Conservation (phyloP, 2,888 invertebrate species). For the Cantharis rufa region DNA sequence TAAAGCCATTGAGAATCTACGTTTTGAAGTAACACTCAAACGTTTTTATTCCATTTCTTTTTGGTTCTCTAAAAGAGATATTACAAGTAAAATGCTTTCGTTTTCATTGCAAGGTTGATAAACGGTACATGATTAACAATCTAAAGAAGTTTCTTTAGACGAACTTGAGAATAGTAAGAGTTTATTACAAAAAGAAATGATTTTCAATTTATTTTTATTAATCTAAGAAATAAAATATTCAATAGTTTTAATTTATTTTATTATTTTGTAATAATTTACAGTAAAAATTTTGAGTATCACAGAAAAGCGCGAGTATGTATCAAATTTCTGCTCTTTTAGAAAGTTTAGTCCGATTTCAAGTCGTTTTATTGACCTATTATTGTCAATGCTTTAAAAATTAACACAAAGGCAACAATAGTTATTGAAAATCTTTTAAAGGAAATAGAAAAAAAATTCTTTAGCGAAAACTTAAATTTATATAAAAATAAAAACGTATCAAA, state of each 20-base stretch:
- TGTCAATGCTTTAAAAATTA: no score
- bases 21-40: not conserved
- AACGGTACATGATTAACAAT: not conserved
- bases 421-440: no score
- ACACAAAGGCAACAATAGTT: no score
- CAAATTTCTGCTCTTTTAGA: no score
- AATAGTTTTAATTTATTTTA: not conserved
- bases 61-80: not conserved
- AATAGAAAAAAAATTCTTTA: no score
- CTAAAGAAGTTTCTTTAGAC: not conserved
- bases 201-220: not conserved
- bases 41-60: not conserved
- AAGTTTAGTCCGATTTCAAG: no score
- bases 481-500: no score
- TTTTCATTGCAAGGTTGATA: not conserved
- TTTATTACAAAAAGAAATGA: not conserved
- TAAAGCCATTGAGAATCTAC: not conserved
- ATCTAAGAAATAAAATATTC: not conserved
- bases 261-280: not conserved
- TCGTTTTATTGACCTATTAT: no score
- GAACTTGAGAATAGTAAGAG: not conserved
- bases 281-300: no score
- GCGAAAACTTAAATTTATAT: no score
- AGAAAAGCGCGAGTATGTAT: no score
- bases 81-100: not conserved